Evolutionary conservation across 2,113 vertebrate genomes (phyloP).

Genomic region (Xyrauchen texanus): DNA sequence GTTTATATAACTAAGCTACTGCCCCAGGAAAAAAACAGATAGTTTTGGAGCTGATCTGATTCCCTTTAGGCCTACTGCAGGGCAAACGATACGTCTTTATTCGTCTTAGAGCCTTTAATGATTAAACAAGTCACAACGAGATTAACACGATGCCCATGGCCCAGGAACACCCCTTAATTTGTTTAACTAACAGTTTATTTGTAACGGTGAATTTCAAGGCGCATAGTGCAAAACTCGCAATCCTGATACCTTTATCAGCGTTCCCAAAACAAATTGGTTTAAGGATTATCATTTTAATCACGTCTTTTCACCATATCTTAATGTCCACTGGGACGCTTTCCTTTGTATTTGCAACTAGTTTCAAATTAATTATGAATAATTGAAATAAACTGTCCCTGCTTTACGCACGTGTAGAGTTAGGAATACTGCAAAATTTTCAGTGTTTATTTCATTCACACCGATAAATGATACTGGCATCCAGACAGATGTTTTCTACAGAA

Average conservation of each 20-base stretch:
- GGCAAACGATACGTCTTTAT: conserved; percentile 78
- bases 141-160: conserved; percentile 80
- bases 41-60: conserved; percentile 72
- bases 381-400: conserved; percentile 30
- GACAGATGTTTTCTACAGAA: conserved; percentile 9
- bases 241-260: conserved; percentile 63
- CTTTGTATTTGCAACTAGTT: conserved; percentile 38
- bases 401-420: conserved; percentile 23
- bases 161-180: conserved; percentile 78
- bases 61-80: conserved; percentile 64
- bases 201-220: conserved; percentile 79
- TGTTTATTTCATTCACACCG: neutral
- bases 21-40: conserved; percentile 75
- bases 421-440: conserved; percentile 14
- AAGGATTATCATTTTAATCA: conserved; percentile 78
- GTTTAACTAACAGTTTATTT: conserved; percentile 80
- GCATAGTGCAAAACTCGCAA: conserved; percentile 68
- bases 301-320: conserved; percentile 63
- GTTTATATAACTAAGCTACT: conserved; percentile 77
- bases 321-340: conserved; percentile 49
- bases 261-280: conserved; percentile 71
- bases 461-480: too few relatives aligned
- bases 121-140: conserved; percentile 93
- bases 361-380: conserved; percentile 60
- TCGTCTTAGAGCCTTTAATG: conserved; percentile 78